Base-by-base conservation (phyloP, 2,797 vertebrate species). In the Chanos chanos region DNA sequence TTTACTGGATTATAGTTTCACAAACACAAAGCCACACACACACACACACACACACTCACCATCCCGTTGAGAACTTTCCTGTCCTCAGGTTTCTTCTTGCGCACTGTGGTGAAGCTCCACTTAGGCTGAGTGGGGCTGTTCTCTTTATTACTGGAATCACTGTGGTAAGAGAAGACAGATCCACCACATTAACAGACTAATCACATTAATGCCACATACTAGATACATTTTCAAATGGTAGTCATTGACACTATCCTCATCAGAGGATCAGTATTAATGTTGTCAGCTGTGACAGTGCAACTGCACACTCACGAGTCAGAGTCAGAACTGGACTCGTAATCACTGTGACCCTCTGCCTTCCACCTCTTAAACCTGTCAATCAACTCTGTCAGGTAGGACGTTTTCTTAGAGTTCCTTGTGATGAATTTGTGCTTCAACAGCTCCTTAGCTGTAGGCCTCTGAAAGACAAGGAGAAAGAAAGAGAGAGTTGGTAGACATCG, bases 351-450 rank as follows among this genome's bases (percentile, higher is more conserved):
- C 57, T 93, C 92, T 2, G 93, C 88, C 77, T 90, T 95, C 94
- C 94, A 95, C 36, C 94, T 78, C 78, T 93, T 87, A 85, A 92
- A 93, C 65, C 94, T 72, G 75, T 97, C 94, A 18, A 97, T 96
- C 68, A 97, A 81, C 85, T 97, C 94, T 0, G 93, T 94, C 83
- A 97, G 75, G 80, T 95, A 97, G 15, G 94, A 96, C 0, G 91
- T 96, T 77, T 96, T 97, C 89, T 95, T 97, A n/a, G 92, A 92
- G 30, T 94, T 89, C 67, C 92, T 92, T 47, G 92, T 51, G 66
- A 97, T 95, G 74, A 95, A 97, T 80, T 94, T 97, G 89, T 97
- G 94, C 76, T 94, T 97, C 73, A 97, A 78, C 7, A 97, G 82
- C 70, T 97, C 94, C 75, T 92, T 97, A 60, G 94, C 94, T 0